Evolutionary conservation across 2,113 vertebrate species (phyloP).

Genomic region (Numenius arquata): DNA sequence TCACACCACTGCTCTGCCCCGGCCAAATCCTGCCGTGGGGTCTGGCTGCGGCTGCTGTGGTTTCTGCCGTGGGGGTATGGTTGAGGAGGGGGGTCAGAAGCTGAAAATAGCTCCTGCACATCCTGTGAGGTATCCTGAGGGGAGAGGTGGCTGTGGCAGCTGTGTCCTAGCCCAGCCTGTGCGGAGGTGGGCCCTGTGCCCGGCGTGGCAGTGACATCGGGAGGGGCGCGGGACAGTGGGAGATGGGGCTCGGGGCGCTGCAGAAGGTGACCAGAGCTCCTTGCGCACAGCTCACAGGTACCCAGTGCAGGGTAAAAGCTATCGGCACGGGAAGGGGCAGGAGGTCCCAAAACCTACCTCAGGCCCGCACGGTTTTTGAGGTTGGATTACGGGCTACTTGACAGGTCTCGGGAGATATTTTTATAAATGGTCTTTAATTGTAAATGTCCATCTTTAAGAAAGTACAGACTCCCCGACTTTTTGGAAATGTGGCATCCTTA

Average conservation of each 20-base stretch:
- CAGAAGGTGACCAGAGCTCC: background rate
- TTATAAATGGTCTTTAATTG: background rate
- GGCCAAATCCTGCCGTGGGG: background rate
- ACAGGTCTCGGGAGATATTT: background rate
- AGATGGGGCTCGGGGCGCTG: background rate
- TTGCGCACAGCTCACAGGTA: fast-evolving
- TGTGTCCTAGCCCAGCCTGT: background rate
- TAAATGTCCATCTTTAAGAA: background rate
- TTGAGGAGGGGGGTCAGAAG: background rate
- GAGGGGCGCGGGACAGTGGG: background rate
- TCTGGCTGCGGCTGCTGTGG: background rate
- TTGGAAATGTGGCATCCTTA: background rate
- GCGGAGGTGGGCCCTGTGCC: background rate
- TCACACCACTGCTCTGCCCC: background rate
- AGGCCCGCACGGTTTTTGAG: background rate
- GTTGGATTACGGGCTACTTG: background rate
- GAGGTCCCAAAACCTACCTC: background rate
- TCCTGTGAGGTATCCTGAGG: background rate
- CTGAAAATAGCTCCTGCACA: background rate
- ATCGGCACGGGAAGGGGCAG: fast-evolving
- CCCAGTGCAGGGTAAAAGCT: background rate
- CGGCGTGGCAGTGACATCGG: fast-evolving
- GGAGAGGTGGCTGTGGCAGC: background rate
- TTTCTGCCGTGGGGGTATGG: background rate
- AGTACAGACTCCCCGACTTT: background rate